phyloP scores from a whole-genome alignment of 2,113 vertebrate genomes.

The Corythoichthys haematopterus region DNA sequence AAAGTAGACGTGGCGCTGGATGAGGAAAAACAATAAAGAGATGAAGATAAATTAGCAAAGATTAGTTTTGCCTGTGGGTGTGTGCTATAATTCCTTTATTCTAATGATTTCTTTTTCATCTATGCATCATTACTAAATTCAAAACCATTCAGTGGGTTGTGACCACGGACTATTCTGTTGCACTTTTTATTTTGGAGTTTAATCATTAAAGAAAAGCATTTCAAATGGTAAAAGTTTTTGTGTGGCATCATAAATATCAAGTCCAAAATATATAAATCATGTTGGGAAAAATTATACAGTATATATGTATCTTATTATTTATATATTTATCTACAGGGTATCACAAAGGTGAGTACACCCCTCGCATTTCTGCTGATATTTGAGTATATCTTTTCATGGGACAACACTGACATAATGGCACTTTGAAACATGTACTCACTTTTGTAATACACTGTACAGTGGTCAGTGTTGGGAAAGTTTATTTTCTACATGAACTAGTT shows the following conservation, averaged over 20 bases:
- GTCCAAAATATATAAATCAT: not conserved
- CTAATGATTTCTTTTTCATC: not conserved
- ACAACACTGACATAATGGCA: no score
- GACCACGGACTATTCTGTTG: not conserved
- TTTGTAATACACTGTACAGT: no score
- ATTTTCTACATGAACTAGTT: no score
- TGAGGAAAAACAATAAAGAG: conserved; percentile 40
- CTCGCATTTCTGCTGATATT: no score
- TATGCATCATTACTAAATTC: not conserved
- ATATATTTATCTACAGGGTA: no score
- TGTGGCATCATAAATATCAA: not conserved
- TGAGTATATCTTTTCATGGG: no score
- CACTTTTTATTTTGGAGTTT: not conserved
- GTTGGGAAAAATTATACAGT: not conserved
- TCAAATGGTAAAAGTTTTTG: not conserved
- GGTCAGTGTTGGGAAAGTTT: no score
- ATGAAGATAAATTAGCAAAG: conserved; percentile 29
- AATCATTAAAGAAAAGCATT: not conserved
- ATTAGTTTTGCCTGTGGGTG: not conserved
- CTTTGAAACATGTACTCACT: no score
- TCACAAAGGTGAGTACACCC: no score
- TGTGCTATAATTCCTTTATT: not conserved
- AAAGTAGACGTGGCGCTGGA: conserved; percentile 43
- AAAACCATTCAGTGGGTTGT: not conserved
- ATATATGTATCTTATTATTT: no score